Conservation (phyloP, 92 coral and sea anemone species). For the Phenganax marumi region DNA sequence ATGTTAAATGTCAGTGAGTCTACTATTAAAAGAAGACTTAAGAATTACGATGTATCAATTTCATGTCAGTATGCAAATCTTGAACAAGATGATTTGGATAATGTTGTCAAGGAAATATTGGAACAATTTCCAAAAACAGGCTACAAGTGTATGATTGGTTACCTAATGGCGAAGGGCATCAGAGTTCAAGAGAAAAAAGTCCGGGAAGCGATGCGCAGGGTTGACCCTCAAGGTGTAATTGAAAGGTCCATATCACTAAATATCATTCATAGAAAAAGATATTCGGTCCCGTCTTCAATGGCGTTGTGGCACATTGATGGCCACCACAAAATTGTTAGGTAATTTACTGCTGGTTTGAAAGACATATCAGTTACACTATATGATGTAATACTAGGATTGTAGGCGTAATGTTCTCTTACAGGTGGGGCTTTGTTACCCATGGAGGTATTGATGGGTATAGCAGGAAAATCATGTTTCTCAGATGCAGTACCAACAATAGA, state of each 20-base stretch:
- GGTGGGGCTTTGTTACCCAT: slow-evolving; percentile 10
- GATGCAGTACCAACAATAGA: slow-evolving; percentile 19
- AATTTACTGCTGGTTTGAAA: neutral
- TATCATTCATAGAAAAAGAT: slow-evolving; percentile 36
- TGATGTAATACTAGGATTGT: neutral
- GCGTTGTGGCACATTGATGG: slow-evolving; percentile 16
- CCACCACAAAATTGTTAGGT: neutral
- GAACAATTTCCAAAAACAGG: slow-evolving; percentile 49
- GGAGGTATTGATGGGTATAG: slow-evolving; percentile 27
- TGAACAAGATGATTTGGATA: slow-evolving; percentile 16
- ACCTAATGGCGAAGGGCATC: slow-evolving; percentile 38
- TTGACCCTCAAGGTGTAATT: slow-evolving; percentile 41
- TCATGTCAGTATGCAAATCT: slow-evolving; percentile 28
- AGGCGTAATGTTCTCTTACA: slow-evolving; percentile 1
- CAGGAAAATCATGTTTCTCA: slow-evolving; percentile 35
- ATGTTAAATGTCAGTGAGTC: slow-evolving; percentile 48
- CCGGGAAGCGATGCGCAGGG: slow-evolving; percentile 34
- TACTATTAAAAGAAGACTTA: slow-evolving; percentile 38
- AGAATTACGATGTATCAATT: slow-evolving; percentile 19
- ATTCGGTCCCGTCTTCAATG: slow-evolving; percentile 36
- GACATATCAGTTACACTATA: neutral
- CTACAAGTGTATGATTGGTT: slow-evolving; percentile 53
- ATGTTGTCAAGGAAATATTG: slow-evolving; percentile 26
- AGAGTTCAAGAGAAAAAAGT: slow-evolving; percentile 36
- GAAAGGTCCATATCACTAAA: slow-evolving; percentile 49